Conservation (phyloP, 2,888 invertebrate genomes). For the Cerastoderma edule region DNA sequence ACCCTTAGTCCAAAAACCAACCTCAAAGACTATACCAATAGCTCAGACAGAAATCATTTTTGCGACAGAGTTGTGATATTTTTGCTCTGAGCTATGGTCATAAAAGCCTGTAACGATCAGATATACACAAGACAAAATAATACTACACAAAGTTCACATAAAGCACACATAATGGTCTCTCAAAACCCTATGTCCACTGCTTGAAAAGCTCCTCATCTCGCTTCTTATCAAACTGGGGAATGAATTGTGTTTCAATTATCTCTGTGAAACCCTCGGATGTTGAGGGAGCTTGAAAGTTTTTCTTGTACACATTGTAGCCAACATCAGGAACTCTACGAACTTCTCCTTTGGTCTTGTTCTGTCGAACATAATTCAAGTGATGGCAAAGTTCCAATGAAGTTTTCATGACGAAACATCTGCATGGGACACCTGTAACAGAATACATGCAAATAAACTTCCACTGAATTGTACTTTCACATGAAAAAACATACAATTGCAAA, state of each 20-base stretch:
- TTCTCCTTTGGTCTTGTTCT: conserved; percentile 77
- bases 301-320: conserved; percentile 81
- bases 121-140: too few species aligned
- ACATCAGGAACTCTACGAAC: conserved; percentile 81
- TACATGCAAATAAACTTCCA: too few species aligned
- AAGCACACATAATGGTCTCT: too few species aligned
- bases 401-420: conserved; percentile 78
- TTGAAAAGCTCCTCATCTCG: conserved; percentile 73
- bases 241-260: conserved; percentile 74
- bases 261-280: conserved; percentile 78
- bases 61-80: too few species aligned
- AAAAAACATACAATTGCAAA: too few species aligned
- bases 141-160: too few species aligned
- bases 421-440: conserved; percentile 72
- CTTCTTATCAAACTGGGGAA: conserved; percentile 71
- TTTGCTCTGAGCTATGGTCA: too few species aligned
- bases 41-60: too few species aligned
- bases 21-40: too few species aligned
- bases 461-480: too few species aligned
- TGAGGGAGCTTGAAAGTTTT: conserved; percentile 76
- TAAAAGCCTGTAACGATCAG: too few species aligned
- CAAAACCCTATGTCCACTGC: conserved; percentile 76
- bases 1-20: too few species aligned
- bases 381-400: conserved; percentile 77
- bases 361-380: conserved; percentile 80